Evolutionary conservation across 1,140 invertebrate genomes (phyloP), one percentile per base, ranked within the genome.

Genomic region (Drosophila truncata): DNA sequence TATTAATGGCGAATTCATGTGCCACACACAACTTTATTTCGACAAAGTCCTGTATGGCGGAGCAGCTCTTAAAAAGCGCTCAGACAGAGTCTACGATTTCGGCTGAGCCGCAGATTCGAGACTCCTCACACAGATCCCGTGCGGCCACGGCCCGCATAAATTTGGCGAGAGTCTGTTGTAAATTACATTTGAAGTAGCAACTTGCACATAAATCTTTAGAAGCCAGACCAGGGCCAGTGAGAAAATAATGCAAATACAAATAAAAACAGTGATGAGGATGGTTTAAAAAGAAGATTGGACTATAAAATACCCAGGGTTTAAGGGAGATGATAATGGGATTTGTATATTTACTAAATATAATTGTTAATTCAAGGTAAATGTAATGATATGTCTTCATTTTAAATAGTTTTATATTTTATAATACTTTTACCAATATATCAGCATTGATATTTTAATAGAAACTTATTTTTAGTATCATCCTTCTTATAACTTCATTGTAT

Each of bases 111-210:
- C 47, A 41, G 57, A 46, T 42, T 54, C 50, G 46, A 35, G 8
- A 37, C 20, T 35, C n/a, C n/a, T n/a, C n/a, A n/a, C 47, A 46
- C 57, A 46, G 66, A 58, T 69, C 69, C 50, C 39, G 27, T 59
- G 49, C 31, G 47, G 54, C 27, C 74, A 14, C 49, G 50, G 61
- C 63, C 49, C 61, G 78, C 84, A 87, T 87, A 90, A 88, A 90
- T 90, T 90, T 74, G 55, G 58, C 57, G 25, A 62, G 85, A 64
- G 67, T 69, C 80, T 83, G 85, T 59, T 88, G 84, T 88, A 88
- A 88, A 88, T 88, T 88, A 87, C 83, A 87, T 83, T 80, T 83
- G 80, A 84, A 88, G 83, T 76, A 90, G 85, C 78, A 90, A 74
- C 77, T 88, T 50, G 62, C 80, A 74, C 85, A 88, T 88, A 88